A percentile compares a stretch with the other conserved stretches of the same genome.
phyloP scores from a whole-genome alignment of 1,140 invertebrate genomes.

The Centruroides sculpturatus region DNA sequence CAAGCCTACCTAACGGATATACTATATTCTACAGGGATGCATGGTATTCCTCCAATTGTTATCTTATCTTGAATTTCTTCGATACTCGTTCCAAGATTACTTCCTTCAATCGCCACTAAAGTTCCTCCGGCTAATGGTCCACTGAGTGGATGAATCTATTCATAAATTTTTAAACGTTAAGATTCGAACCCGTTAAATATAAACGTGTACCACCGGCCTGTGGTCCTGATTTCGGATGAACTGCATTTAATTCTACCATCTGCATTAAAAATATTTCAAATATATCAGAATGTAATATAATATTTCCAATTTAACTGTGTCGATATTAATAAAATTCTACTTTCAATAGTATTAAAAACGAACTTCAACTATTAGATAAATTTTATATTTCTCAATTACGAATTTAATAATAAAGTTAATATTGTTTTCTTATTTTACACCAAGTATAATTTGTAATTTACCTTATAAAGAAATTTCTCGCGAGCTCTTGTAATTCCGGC shows the following conservation, averaged over 20 bases:
- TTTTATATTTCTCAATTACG: too few relatives aligned
- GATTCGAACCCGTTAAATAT: slow-evolving; percentile 72
- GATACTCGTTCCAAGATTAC: slow-evolving; percentile 80
- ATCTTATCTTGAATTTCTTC: slow-evolving; percentile 88
- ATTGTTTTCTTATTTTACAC: too few relatives aligned
- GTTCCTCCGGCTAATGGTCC: slow-evolving; percentile 95
- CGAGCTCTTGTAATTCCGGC: slow-evolving; percentile 74
- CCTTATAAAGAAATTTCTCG: slow-evolving; percentile 76
- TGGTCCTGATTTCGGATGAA: slow-evolving; percentile 75
- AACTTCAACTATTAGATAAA: too few relatives aligned
- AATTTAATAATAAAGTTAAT: too few relatives aligned
- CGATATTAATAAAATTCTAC: too few relatives aligned
- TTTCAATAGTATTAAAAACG: too few relatives aligned
- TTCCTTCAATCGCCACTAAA: slow-evolving; percentile 84
- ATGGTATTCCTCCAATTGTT: slow-evolving; percentile 74
- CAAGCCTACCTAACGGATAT: slow-evolving; percentile 53
- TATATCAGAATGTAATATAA: too few relatives aligned
- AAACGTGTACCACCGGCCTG: slow-evolving; percentile 85
- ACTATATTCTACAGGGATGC: slow-evolving; percentile 72
- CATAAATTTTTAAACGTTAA: slow-evolving; percentile 63
- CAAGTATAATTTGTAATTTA: slow-evolving; percentile 17
- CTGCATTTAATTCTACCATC: slow-evolving; percentile 59
- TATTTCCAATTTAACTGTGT: too few relatives aligned
- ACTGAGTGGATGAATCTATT: slow-evolving; percentile 73
- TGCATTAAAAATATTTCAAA: slow-evolving; percentile 17